Base-by-base conservation (phyloP, 2,888 invertebrate genomes). In the Cheilosia impressa region DNA sequence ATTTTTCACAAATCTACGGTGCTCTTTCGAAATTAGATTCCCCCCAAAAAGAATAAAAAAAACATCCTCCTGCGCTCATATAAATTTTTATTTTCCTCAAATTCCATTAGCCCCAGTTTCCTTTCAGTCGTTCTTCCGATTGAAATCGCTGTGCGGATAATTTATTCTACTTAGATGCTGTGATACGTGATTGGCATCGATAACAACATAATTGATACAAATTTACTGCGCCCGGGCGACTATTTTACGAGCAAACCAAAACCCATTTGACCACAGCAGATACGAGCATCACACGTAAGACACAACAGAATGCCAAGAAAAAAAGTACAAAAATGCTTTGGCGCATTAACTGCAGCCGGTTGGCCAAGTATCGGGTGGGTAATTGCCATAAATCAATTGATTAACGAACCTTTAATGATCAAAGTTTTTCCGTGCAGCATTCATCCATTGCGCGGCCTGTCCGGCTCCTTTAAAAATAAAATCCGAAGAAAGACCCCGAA, bases 161-260 rank as follows among this genome's bases (percentile, higher is more conserved):
- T 83, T 78, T 78, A 83, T 83, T 84, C 83, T 75, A 65, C 73
- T 84, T 69, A 79, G 73, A 73, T 63, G 79, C 50, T 69, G 83
- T 71, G 73, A 38, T 52, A 84, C 83, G 83, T 84, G 83, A 84
- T 84, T 84, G 83, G 83, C 75, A 65, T 84, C 83, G 63, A 79
- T 69, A 84, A 84, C 69, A 52, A 68, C 68, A 75, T 84, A 73
- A 84, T 79, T 84, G 83, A 84, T 75, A 69, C 65, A 78, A 84
- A 69, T 76, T 69, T 60, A 58, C 71, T 75, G 27, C 24, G 69
- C 45, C 34, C 66, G 52, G 45, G 19, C 15, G 13, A 31, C 52
- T 50, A 34, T 63, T 69, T 57, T 47, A 55, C 27, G 13, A 57
- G 47, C 17, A 60, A 60, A 24, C 60, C 66, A 57, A 34, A 24